A percentile compares a stretch with the other conserved stretches of the same genome.
phyloP scores from a whole-genome alignment of 2,888 invertebrate species.

The Cecidostiba fungosa region DNA sequence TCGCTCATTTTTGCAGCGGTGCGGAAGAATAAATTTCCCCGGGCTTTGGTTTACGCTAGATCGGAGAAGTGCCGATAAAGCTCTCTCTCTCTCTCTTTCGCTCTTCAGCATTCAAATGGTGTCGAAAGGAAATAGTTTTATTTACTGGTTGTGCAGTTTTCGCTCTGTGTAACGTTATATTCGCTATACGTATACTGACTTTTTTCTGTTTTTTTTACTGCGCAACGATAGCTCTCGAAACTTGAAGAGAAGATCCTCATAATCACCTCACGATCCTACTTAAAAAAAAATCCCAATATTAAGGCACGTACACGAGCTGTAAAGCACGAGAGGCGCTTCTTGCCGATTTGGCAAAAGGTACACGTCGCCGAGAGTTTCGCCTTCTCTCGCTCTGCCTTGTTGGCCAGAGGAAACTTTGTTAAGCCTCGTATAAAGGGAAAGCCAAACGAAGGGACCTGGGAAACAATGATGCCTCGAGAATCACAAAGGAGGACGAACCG shows the following conservation, averaged over 20 bases:
- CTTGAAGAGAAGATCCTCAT: not conserved
- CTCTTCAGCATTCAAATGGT: constrained; percentile 19
- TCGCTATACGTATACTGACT: too few relatives aligned
- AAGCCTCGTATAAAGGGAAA: constrained; percentile 59
- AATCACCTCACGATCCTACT: constrained; percentile 17
- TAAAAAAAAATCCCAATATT: constrained; percentile 57
- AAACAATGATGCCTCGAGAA: constrained; percentile 63
- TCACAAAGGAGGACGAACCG: constrained; percentile 49
- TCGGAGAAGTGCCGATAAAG: constrained; percentile 20
- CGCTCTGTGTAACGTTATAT: too few relatives aligned
- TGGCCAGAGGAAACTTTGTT: constrained; percentile 62
- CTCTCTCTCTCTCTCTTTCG: not conserved
- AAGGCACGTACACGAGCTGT: constrained; percentile 45
- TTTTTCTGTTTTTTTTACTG: constrained; percentile 14
- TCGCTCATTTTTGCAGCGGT: constrained; percentile 28
- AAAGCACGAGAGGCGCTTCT: constrained; percentile 38
- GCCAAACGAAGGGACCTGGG: constrained; percentile 47
- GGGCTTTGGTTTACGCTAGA: not conserved
- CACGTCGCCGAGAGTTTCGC: constrained; percentile 62
- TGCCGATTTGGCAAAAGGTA: constrained; percentile 64
- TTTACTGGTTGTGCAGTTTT: not conserved
- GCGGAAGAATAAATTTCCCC: constrained; percentile 15
- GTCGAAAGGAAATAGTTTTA: constrained; percentile 21
- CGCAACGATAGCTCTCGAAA: constrained; percentile 6
- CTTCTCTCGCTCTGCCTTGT: not conserved